phyloP scores from a whole-genome alignment of 1,140 invertebrate species.

The Calosoma granatense region DNA sequence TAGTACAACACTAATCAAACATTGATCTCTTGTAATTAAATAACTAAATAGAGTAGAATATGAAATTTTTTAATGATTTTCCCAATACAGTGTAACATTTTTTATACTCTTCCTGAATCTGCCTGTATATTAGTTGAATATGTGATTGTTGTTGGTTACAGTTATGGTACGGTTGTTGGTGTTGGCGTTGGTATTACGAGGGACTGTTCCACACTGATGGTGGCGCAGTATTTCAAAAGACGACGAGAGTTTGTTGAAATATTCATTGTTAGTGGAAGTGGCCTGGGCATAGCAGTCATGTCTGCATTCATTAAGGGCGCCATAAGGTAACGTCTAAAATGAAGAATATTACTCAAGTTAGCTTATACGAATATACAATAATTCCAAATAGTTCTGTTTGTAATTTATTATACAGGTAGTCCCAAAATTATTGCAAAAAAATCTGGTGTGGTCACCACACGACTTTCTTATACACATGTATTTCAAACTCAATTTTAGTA shows the following conservation, averaged over 20 bases:
- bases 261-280: constrained; percentile 74
- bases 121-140: too few relatives aligned
- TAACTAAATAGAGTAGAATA: too few relatives aligned
- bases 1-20: too few relatives aligned
- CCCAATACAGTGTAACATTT: neutral
- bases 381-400: too few relatives aligned
- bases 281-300: constrained; percentile 74
- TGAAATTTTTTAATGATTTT: too few relatives aligned
- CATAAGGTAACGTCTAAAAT: constrained; percentile 50
- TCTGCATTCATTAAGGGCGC: constrained; percentile 67
- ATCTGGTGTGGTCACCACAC: too few relatives aligned
- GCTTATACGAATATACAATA: too few relatives aligned
- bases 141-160: constrained; percentile 21
- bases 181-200: constrained; percentile 74
- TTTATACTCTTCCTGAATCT: neutral
- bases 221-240: constrained; percentile 83
- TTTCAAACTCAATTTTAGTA: too few relatives aligned
- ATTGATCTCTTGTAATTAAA: too few relatives aligned
- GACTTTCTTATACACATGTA: too few relatives aligned
- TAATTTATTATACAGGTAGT: too few relatives aligned
- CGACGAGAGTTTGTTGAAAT: constrained; percentile 78
- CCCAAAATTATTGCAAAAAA: too few relatives aligned
- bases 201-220: constrained; percentile 80
- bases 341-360: neutral
- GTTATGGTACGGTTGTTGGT: constrained; percentile 51